Base-by-base conservation (phyloP, 2,888 invertebrate genomes). In the Lamellibrachia columna region DNA sequence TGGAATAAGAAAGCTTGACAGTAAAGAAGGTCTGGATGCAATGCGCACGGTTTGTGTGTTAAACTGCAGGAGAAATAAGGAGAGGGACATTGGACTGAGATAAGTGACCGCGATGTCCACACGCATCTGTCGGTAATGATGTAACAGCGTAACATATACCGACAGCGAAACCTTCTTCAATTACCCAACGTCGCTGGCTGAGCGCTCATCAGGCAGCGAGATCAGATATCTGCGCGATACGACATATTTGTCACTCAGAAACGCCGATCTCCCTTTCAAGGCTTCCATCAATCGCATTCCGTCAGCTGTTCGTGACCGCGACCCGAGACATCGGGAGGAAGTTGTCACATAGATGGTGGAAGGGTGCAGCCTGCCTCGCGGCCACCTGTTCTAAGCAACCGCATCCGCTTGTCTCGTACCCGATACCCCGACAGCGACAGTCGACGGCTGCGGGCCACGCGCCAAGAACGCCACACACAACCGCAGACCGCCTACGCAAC, bases 171-270 rank as follows among this genome's bases (percentile, higher is more conserved):
- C 22, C 22, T 11, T 75, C 75, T 75, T 75, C 75, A 75, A 6
- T 15, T 15, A 22, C 75, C 75, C 75, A 75, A 75, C 22, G n/a
- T 22, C 75, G 75, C 75, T 22, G 75, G 22, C 75, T 15, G 15
- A 6, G 75, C 15, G 75, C 75, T 75, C 75, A 55, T 55, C 55
- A 75, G n/a, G 60, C 15, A 7, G 60, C 60, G 3, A 60, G 60
- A 60, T 60, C 60, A 60, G 75, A 75, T 75, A 75, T 75, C 75
- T 75, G 22, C 75, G 75, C 75, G 75, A 75, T 75, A 75, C 75
- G 75, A 75, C 75, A 75, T 15, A 75, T 75, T 75, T 75, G 75
- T 75, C 75, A 75, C 75, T 75, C 75, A 75, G 75, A 75, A 15
- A 22, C 75, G 75, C 15, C 75, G 75, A n/a, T 75, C 6, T 75